Evolutionary conservation across 1,140 invertebrate species (phyloP), one percentile per base, ranked within the genome.

Genomic region (Streblospio benedicti): DNA sequence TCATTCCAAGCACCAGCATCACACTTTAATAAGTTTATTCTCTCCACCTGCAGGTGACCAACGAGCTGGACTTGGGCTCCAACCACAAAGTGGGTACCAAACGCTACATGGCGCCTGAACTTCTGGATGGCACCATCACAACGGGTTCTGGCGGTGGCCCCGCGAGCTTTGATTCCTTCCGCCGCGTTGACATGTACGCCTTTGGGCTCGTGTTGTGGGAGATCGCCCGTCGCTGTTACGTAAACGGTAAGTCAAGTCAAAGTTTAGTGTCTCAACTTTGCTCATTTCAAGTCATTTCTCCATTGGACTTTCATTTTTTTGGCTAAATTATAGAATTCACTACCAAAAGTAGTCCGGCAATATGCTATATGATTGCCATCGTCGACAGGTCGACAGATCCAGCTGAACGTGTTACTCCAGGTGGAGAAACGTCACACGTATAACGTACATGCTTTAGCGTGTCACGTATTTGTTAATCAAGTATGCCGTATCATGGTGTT

Each of bases 191-290:
- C 80, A 91, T 98, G 25, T 97, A 98, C 74, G 90, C 94, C 12
- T 85, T 96, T 66, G 93, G 92, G 12, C 79, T 98, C 54, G 92
- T 97, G 47, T 81, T 95, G 64, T 97, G 94, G 94, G 93, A 97
- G 79, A 88, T 96, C 16, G 31, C 44, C n/a, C 18, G 55, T 38
- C 2, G 60, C 1, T 60, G 58, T 41, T 31, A 25, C 20, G 30
- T 52, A 5, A 41, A 20, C n/a, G 58, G 58, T 60, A 30, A 25
- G 58, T 30, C 20, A 9, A 9, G 14, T 49, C 12, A 12, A 31
- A 30, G 23, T 52, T 25, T 52, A 30, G 50, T 9, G 23, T 25
- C 31, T 25, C 20, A 31, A 30, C 20, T 52, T 25, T n/a, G n/a
- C 33, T 2, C 2, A 52, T n/a, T 25, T 9, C 50, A 20, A 52